Evolutionary conservation across 1,140 invertebrate species (phyloP).

Genomic region (Drosophila trapezifrons): DNA sequence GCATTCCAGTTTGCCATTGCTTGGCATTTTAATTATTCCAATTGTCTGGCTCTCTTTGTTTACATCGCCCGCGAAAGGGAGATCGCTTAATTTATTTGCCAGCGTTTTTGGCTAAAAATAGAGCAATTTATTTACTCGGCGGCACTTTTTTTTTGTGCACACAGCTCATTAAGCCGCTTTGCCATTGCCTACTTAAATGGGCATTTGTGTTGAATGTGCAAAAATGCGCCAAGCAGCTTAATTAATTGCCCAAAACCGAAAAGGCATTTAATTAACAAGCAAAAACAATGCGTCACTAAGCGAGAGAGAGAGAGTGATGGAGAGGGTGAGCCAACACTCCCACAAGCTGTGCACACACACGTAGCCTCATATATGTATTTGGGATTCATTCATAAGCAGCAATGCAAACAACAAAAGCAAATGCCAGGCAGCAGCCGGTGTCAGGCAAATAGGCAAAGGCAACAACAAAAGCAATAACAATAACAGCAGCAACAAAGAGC

Average conservation of each 20-base stretch:
- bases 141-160: slow-evolving; percentile 29
- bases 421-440: slow-evolving; percentile 62
- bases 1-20: slow-evolving; percentile 62
- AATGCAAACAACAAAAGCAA: slow-evolving; percentile 50
- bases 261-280: slow-evolving; percentile 62
- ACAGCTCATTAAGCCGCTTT: slow-evolving; percentile 56
- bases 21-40: slow-evolving; percentile 80
- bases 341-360: slow-evolving; percentile 31
- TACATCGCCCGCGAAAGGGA: slow-evolving; percentile 43
- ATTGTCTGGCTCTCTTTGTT: slow-evolving; percentile 74
- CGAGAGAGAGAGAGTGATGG: not conserved
- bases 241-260: slow-evolving; percentile 65
- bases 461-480: slow-evolving; percentile 39
- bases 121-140: slow-evolving; percentile 65
- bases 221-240: slow-evolving; percentile 45
- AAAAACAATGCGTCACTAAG: slow-evolving; percentile 28
- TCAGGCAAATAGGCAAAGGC: slow-evolving; percentile 57
- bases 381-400: slow-evolving; percentile 67
- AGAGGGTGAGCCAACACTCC: slow-evolving; percentile 27
- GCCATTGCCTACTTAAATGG: slow-evolving; percentile 70
- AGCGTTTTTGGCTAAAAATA: slow-evolving; percentile 63
- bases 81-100: slow-evolving; percentile 68
- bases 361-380: slow-evolving; percentile 12
- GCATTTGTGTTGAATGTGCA: slow-evolving; percentile 39
- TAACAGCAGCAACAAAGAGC: slow-evolving; percentile 33